Evolutionary conservation across 2,888 invertebrate species (phyloP), one percentile per base, ranked within the genome.

Genomic region (Sarcophaga carnaria): DNA sequence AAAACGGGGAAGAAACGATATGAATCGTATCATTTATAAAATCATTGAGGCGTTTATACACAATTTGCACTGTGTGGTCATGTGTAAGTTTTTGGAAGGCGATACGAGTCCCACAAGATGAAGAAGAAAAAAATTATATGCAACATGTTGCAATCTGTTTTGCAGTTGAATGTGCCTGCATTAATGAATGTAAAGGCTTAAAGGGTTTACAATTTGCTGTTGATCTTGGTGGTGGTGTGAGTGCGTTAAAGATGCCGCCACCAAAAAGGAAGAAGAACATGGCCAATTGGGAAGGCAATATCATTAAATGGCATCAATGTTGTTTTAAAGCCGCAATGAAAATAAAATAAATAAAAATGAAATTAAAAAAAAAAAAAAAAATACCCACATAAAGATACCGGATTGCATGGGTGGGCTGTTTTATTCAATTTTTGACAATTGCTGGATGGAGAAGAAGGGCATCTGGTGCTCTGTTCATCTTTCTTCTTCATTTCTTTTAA

Each of bases 101-200:
- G 22, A 77, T 64, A 59, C 14, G 0, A 60, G 76, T 59, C 20
- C 67, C 60, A 22, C 80, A 80, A 37, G 64, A 66, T 49, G 59
- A 59, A 37, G 45, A 59, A 22, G 37, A 80, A 62, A 74, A 11
- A 66, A 60, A 64, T 14, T 54, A 54, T 17, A 71, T 72, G 80
- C 74, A 83, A 77, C 83, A 88, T 84, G 79, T 79, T 54, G 63
- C 67, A 76, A 37, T 37, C 37, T 37, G 37, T 37, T 37, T 37
- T 69, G 54, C 27, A 69, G 54, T 2, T 47, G 14, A 83, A 77
- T 54, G 59, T 80, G 83, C 63, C 74, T 80, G 80, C 74, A 88
- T 88, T 83, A 90, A 90, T 89, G 90, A 91, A 90, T 90, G 54
- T 17, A 90, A 90, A 90, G 88, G 88, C 87, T 89, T 90, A 81